phyloP scores from a whole-genome alignment of 2,888 invertebrate species.

The Plusia festucae region DNA sequence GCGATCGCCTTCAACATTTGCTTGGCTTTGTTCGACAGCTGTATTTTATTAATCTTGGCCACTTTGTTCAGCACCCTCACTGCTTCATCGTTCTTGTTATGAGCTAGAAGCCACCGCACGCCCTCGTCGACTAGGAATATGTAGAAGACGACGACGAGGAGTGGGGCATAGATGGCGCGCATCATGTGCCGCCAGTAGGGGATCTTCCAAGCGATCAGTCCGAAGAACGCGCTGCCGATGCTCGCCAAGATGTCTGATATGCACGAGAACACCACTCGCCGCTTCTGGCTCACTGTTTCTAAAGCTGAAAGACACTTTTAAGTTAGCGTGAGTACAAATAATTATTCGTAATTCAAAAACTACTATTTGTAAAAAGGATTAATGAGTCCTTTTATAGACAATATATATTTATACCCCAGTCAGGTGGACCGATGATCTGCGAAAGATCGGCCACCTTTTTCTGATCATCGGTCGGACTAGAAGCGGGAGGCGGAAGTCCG shows the following conservation, averaged over 20 bases:
- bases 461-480: too few relatives aligned
- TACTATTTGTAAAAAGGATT: too few relatives aligned
- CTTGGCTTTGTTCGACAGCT: conserved; percentile 87
- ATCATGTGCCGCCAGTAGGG: conserved; percentile 93
- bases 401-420: too few relatives aligned
- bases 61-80: conserved; percentile 91
- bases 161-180: conserved; percentile 92
- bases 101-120: conserved; percentile 94
- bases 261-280: conserved; percentile 82
- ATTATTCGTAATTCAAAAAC: too few relatives aligned
- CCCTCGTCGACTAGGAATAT: conserved; percentile 94
- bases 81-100: conserved; percentile 91
- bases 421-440: too few relatives aligned
- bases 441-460: too few relatives aligned
- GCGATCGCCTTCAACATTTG: conserved; percentile 79
- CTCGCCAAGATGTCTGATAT: conserved; percentile 77
- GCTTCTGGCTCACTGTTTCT: conserved; percentile 81
- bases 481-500: too few relatives aligned
- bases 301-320: conserved; percentile 78
- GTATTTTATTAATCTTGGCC: conserved; percentile 91
- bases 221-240: conserved; percentile 92
- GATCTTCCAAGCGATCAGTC: conserved; percentile 92
- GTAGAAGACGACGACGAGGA: conserved; percentile 91
- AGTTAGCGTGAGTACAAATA: too few relatives aligned
- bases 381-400: background rate